Evolutionary conservation across 2,888 invertebrate species (phyloP).

Genomic region (Philaethria dido): DNA sequence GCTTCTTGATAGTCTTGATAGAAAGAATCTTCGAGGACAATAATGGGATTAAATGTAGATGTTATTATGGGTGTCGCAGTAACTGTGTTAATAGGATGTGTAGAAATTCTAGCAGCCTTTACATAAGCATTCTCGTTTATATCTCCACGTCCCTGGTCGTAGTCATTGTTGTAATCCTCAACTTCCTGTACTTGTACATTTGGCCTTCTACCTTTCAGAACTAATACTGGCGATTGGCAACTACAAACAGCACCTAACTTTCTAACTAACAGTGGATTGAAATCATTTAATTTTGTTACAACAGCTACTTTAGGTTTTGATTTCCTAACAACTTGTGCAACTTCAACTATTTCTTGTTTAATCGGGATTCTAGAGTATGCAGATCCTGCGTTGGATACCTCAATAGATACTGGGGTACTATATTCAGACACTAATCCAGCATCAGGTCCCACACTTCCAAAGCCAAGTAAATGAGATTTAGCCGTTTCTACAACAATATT

Average conservation of each 20-base stretch:
- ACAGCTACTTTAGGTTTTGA: conserved; percentile 81
- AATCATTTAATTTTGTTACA: conserved; percentile 88
- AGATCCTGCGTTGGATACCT: conserved; percentile 31
- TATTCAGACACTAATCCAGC: conserved; percentile 72
- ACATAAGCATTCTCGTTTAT: conserved; percentile 58
- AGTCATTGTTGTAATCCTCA: conserved; percentile 61
- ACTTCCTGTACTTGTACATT: conserved; percentile 57
- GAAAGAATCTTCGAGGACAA: conserved; percentile 78
- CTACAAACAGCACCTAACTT: conserved; percentile 90
- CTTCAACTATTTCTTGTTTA: conserved; percentile 70
- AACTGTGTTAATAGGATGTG: conserved; percentile 50
- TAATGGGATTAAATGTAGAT: conserved; percentile 76
- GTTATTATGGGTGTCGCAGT: conserved; percentile 63
- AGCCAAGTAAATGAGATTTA: conserved; percentile 73
- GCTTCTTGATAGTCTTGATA: conserved; percentile 74
- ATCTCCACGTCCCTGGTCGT: conserved; percentile 64
- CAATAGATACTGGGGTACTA: conserved; percentile 55
- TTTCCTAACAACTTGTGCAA: conserved; percentile 61
- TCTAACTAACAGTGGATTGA: conserved; percentile 87
- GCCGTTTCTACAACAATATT: conserved; percentile 74
- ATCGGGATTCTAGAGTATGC: conserved; percentile 63
- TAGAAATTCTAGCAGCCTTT: conserved; percentile 55
- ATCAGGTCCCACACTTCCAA: conserved; percentile 75
- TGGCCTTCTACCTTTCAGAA: conserved; percentile 76
- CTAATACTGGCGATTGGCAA: conserved; percentile 84